Conservation (phyloP, 2,113 vertebrate genomes). For the Xerus inauris region DNA sequence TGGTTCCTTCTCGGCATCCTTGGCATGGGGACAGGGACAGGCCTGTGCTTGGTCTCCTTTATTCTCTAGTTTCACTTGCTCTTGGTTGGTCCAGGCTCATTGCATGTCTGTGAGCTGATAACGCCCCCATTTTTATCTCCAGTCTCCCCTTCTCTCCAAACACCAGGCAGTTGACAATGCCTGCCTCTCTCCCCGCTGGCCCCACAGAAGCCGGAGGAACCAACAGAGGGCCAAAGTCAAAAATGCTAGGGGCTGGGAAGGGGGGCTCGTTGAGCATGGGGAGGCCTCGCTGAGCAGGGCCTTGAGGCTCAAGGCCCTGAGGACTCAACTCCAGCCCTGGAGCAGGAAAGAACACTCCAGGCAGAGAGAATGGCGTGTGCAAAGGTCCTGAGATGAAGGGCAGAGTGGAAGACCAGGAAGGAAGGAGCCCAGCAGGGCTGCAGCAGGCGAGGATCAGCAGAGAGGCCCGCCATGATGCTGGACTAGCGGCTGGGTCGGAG, state of each 20-base stretch:
- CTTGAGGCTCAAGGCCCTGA: background rate
- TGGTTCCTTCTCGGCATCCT: background rate
- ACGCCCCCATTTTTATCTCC: fast-evolving
- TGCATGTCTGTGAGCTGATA: fast-evolving
- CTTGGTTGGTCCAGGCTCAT: too few relatives aligned
- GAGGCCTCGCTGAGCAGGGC: background rate
- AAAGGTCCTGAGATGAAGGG: background rate
- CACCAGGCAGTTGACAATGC: too few relatives aligned
- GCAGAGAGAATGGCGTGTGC: background rate
- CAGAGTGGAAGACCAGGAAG: background rate
- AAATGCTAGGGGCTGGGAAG: fast-evolving
- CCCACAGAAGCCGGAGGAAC: background rate
- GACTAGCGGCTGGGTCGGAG: fast-evolving
- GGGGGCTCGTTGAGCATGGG: background rate
- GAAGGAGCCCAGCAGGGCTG: fast-evolving
- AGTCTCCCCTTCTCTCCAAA: background rate
- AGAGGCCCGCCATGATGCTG: fast-evolving
- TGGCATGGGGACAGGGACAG: too few relatives aligned
- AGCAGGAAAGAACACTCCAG: background rate
- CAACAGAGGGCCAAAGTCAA: too few relatives aligned
- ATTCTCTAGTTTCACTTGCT: too few relatives aligned
- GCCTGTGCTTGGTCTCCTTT: too few relatives aligned
- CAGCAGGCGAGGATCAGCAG: background rate
- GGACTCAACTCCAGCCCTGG: background rate
- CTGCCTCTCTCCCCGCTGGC: too few relatives aligned